Base-by-base conservation (phyloP, 2,888 invertebrate genomes). In the Lepidochitona cinerea region DNA sequence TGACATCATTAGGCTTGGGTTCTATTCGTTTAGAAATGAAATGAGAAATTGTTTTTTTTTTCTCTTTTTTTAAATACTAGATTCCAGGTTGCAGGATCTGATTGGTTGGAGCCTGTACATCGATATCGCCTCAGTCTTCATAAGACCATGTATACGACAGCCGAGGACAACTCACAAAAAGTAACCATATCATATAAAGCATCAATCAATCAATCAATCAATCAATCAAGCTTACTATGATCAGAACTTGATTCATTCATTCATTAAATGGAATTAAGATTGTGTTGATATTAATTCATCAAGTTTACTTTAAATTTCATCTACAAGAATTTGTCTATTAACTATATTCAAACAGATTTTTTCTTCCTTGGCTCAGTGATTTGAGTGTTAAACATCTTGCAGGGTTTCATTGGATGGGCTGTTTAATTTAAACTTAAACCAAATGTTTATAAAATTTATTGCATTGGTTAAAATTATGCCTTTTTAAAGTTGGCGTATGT, bases 61-160 rank as follows among this genome's bases (percentile, higher is more conserved):
- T n/a, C 2, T n/a, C 3, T n/a, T 23, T 49, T 18, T 41, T 41
- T 12, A 9, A 41, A 49, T 18, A 49, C 23, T 49, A 49, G 23
- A 5, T n/a, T 33, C n/a, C 35, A 26, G 49, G 4, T 69, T 52
- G 41, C 9, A 12, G 67, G 37, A 29, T 71, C 41, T 79, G 87
- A 84, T 7, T 88, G 85, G 84, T 85, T 81, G 70, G 78, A 76
- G 7, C 87, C 87, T 3, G 70, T 77, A 26, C 79, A 78, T 29
- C 86, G 85, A 69, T 85, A 81, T 78, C 78, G 80, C 54, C 64
- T 88, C 37, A 81, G 84, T 52, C 77, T 83, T 54, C 70, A 76
- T 37, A 87, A 86, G 69, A 78, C 75, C 14, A 84, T 85, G 83
- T 88, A 84, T 70, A 75, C 81, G 14, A 84, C 84, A 37, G 75